A percentile compares a stretch with the other conserved stretches of the same genome.
These are phyloP conservation scores for Pelecanus crispus DNA, from an alignment of 2,113 vertebrate species.

Conservation along the genomic window DNA sequence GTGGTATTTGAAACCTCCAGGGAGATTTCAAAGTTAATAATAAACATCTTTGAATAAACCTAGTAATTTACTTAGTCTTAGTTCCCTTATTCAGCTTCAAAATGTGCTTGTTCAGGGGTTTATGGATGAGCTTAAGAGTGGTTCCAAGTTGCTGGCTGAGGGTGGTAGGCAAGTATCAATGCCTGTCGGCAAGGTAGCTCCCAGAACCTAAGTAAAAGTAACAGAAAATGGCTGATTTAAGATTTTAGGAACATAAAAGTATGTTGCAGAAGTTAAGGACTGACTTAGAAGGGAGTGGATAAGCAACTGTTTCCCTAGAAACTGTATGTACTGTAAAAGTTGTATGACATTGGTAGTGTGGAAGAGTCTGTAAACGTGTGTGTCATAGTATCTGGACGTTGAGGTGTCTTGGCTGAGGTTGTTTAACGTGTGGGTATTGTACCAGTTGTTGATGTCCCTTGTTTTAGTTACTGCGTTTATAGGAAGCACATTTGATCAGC, in stretches of 20 bases:
- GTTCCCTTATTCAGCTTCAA: not conserved
- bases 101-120: not conserved
- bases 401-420: not conserved
- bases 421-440: not conserved
- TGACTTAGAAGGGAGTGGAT: not conserved
- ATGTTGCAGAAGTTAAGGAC: not conserved
- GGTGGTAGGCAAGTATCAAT: not conserved
- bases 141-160: not conserved
- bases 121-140: not conserved
- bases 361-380: not conserved
- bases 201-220: not conserved
- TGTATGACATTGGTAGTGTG: not conserved
- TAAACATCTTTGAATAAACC: conserved; percentile 13
- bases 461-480: not conserved
- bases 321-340: not conserved
- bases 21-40: conserved; percentile 18
- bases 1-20: not conserved
- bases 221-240: not conserved
- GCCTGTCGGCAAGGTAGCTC: not conserved
- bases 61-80: not conserved
- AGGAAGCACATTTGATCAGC: not conserved
- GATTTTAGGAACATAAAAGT: not conserved
- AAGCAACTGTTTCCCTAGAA: conserved; percentile 10
- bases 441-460: not conserved
- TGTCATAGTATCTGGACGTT: not conserved